phyloP scores from a whole-genome alignment of 2,797 vertebrate species.

The Serranus cabrilla region DNA sequence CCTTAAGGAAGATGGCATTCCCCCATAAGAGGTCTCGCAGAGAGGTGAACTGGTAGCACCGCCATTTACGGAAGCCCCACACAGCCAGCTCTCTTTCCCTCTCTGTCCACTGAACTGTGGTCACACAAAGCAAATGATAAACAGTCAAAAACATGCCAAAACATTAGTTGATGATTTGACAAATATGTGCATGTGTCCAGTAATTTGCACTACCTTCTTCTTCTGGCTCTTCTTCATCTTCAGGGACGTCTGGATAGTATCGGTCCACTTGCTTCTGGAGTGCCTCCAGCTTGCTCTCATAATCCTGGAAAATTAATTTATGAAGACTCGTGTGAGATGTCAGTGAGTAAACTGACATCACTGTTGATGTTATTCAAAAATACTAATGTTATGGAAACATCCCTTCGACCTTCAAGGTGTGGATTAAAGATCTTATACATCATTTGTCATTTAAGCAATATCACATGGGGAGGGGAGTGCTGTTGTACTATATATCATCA shows the following conservation, averaged over 20 bases:
- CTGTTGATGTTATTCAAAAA: background rate
- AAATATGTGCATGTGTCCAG: background rate
- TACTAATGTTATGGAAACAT: background rate
- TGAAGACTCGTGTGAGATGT: background rate
- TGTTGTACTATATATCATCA: no score
- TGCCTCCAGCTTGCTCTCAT: constrained; percentile 97
- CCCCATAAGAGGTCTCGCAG: constrained; percentile 97
- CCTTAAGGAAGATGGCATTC: constrained; percentile 97
- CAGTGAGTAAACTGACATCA: background rate
- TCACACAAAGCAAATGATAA: constrained; percentile 8
- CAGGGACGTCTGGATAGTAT: constrained; percentile 90
- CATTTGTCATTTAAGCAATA: no score
- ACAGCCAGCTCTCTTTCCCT: constrained; percentile 92
- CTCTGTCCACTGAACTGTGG: constrained; percentile 94
- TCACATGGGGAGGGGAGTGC: no score
- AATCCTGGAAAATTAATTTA: constrained; percentile 87
- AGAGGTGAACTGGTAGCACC: constrained; percentile 98
- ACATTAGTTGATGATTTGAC: background rate
- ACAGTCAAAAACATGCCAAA: background rate
- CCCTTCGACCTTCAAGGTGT: no score
- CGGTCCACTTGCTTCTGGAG: constrained; percentile 97
- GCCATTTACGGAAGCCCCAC: constrained; percentile 97
- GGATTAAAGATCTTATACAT: no score
- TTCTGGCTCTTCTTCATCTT: constrained; percentile 95
- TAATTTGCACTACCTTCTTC: constrained; percentile 90